Evolutionary conservation across 2,113 vertebrate species (phyloP), one percentile per base, ranked within the genome.

Genomic region (Vimba vimba): DNA sequence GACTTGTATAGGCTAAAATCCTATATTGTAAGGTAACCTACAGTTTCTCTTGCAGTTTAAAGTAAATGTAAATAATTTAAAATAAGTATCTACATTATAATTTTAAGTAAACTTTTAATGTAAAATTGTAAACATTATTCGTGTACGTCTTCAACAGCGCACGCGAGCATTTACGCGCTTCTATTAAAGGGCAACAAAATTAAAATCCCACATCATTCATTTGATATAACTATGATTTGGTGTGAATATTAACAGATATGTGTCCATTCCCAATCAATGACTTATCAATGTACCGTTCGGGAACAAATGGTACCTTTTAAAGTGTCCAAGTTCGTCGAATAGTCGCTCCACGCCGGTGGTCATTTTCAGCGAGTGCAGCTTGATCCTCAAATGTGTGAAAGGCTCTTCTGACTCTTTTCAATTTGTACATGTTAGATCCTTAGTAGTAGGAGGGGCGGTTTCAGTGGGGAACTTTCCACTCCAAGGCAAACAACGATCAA

Each of bases 271-370:
- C 68, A 27, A 27, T 27, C 27, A 27, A 27, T 27, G 27, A 52
- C 74, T 10, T 27, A 7, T 8, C 19, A 8, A 21, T 21, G 55
- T 23, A 8, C 2, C 19, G 19, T 4, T 12, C 12, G 2, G 19
- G 21, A n/a, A 71, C 7, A n/a, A 71, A 43, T 23, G 36, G 68
- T 93, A 95, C 95, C 91, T 93, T 68, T 92, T 93, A 80, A 96
- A 96, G 87, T 96, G 95, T 59, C 95, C 95, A 9, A 95, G 92
- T 83, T 94, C 90, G 85, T 95, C 95, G 80, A 96, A 96, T 82
- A 96, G 82, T 33, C 83, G 89, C 83, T 96, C 95, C 1, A 95
- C 94, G 10, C 85, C 81, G 45, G 52, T 27, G 17, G 88, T 93
- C 95, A 96, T 93, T 47, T 10, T 93, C 76, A 90, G 83, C 25